A percentile compares a stretch with the other conserved stretches of the same genome.
Conservation (phyloP, 2,113 vertebrate genomes). For the Perca flavescens region DNA sequence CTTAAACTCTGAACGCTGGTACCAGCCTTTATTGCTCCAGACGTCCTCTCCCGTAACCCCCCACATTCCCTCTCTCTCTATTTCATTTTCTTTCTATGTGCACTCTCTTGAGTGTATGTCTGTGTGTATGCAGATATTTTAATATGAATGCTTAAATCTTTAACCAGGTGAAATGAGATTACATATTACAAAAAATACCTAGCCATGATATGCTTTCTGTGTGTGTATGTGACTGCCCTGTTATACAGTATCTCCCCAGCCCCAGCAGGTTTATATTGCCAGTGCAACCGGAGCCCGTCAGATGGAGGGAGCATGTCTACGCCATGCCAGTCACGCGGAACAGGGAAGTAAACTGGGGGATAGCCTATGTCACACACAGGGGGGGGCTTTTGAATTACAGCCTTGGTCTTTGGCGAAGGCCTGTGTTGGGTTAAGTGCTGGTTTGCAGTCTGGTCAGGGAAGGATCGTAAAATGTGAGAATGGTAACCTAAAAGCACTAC, state of each 20-base stretch:
- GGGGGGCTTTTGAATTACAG: slow-evolving; percentile 68
- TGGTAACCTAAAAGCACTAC: slow-evolving; percentile 41
- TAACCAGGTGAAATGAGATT: background rate
- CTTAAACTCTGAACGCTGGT: slow-evolving; percentile 67
- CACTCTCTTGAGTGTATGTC: background rate
- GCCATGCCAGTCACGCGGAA: slow-evolving; percentile 70
- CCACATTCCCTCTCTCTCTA: slow-evolving; percentile 30
- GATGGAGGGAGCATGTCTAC: slow-evolving; percentile 64
- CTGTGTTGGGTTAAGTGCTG: slow-evolving; percentile 66
- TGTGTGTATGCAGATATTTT: background rate
- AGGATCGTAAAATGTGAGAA: slow-evolving; percentile 56
- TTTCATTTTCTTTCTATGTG: slow-evolving; percentile 22
- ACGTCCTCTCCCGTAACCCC: slow-evolving; percentile 58
- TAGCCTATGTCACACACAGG: slow-evolving; percentile 60
- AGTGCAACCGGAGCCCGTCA: slow-evolving; percentile 56
- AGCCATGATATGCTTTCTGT: background rate
- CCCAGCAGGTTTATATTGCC: slow-evolving; percentile 68
- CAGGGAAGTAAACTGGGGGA: slow-evolving; percentile 63
- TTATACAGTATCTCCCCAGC: slow-evolving; percentile 36
- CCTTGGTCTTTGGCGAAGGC: slow-evolving; percentile 46
- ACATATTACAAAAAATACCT: slow-evolving; percentile 1
- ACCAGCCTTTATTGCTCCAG: slow-evolving; percentile 64
- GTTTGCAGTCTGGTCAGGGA: slow-evolving; percentile 59
- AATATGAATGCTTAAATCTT: background rate
- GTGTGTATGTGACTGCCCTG: slow-evolving; percentile 21